Base-by-base conservation (phyloP, 2,888 invertebrate species). In the Trachelus tabidus region DNA sequence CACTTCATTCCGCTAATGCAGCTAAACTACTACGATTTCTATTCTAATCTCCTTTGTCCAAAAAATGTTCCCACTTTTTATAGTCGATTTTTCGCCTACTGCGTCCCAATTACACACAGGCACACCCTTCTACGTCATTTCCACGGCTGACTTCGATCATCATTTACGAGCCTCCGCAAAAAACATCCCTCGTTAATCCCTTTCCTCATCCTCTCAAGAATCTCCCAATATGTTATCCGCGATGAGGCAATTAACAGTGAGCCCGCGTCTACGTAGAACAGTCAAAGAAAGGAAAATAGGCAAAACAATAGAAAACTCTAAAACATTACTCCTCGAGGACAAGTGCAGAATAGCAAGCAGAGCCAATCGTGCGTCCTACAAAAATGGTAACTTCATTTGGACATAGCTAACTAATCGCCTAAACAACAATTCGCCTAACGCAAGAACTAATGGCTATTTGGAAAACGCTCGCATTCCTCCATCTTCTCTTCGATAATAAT, bases 301-400 rank as follows among this genome's bases (percentile, higher is more conserved):
- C 73, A 15, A 73, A 73, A 30, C 69, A 12, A 78, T 15, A 73
- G 34, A 73, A 74, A n/a, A 69, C 23, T 68, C 73, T 77, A 56
- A 56, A 40, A 23, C 1, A 9, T 6, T 4, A 23, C 9, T 23
- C 1, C 23, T 9, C 40, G 23, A 23, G 40, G 4, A 15, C 4
- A 56, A 23, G 23, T 23, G 23, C 9, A 6, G 1, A 40, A 15
- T 40, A 40, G 4, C 40, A 40, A 40, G 40, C 40, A 23, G 23
- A 56, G 15, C 40, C 23, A 56, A 56, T 23, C 23, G 40, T 56
- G 40, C 40, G 9, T 23, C 15, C 23, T 56, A 76, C 23, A 80
- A 79, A 81, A 83, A 79, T 80, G 80, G 80, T 81, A 81, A 81
- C 79, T 77, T 79, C 77, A 73, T 74, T 76, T 80, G 73, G 80